Conservation (phyloP, 30 jellyfish, hydroid and myxozoan species). For the Pseudorhiza aurosa region DNA sequence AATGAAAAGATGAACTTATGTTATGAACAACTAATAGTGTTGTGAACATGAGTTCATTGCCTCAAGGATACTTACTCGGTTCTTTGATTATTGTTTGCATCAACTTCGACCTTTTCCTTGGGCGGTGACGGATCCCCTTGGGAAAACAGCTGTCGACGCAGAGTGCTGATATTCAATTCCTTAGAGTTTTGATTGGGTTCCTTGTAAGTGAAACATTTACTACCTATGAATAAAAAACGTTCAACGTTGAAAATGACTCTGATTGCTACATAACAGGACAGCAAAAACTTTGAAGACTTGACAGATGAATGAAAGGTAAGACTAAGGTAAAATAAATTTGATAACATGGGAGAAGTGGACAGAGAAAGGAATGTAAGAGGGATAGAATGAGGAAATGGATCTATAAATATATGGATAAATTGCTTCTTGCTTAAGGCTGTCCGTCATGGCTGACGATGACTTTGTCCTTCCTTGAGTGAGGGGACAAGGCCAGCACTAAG, state of each 20-base stretch:
- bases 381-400: background rate
- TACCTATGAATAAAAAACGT: background rate
- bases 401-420: background rate
- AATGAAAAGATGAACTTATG: too few species aligned
- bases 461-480: too few species aligned
- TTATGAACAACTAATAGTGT: background rate
- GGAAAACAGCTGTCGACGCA: conserved; percentile 58
- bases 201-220: conserved; percentile 10
- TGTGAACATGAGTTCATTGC: too few species aligned
- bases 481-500: too few species aligned
- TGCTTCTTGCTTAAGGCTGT: too few species aligned
- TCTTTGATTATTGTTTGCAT: conserved; percentile 7
- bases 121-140: conserved; percentile 54
- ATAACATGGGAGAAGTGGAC: background rate
- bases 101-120: background rate
- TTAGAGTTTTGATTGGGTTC: conserved; percentile 8
- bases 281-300: too few species aligned
- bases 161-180: conserved; percentile 46
- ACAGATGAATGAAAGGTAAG: too few species aligned
- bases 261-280: too few species aligned
- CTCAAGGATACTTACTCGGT: conserved; percentile 15
- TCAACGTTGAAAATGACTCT: too few species aligned
- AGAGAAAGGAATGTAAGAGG: background rate
- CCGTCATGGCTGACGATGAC: too few species aligned
- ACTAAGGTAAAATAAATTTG: too few species aligned